Evolutionary conservation across 2,888 invertebrate genomes (phyloP).

Genomic region (Lydus trimaculatus): DNA sequence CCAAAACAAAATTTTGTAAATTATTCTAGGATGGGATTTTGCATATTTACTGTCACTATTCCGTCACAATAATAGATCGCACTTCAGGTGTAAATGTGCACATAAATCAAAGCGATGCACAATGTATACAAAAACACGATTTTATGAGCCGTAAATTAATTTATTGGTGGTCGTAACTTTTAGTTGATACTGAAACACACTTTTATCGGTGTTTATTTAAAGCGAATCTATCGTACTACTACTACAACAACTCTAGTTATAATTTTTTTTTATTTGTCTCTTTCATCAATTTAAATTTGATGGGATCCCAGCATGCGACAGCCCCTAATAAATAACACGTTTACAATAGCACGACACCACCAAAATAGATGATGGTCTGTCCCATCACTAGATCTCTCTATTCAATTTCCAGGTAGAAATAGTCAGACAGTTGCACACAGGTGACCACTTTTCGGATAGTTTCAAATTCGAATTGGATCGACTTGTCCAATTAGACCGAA

Average conservation of each 20-base stretch:
- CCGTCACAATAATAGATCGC: slow-evolving; percentile 37
- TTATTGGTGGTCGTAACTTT: slow-evolving; percentile 54
- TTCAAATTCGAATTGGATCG: background rate
- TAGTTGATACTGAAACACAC: slow-evolving; percentile 43
- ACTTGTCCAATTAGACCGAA: no score
- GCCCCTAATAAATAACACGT: slow-evolving; percentile 37
- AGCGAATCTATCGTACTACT: slow-evolving; percentile 13
- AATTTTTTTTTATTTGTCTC: background rate
- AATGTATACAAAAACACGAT: slow-evolving; percentile 45
- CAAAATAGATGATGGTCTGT: slow-evolving; percentile 23
- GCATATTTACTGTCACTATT: slow-evolving; percentile 32
- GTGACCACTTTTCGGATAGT: background rate
- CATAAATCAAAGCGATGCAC: slow-evolving; percentile 48
- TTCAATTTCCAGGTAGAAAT: slow-evolving; percentile 7
- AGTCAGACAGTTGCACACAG: slow-evolving; percentile 1
- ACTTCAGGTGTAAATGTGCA: slow-evolving; percentile 45
- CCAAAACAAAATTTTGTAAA: background rate
- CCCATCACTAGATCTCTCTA: slow-evolving; percentile 31
- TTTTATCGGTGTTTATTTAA: slow-evolving; percentile 30
- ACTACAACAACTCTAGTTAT: slow-evolving; percentile 3
- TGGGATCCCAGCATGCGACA: slow-evolving; percentile 14
- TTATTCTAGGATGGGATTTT: background rate
- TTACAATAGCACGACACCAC: slow-evolving; percentile 40
- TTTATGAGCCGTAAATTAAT: slow-evolving; percentile 56
- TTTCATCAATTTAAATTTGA: slow-evolving; percentile 2